These are phyloP conservation scores for Taxidea taxus DNA, from an alignment of 2,113 vertebrate genomes.

Conservation along the genomic window DNA sequence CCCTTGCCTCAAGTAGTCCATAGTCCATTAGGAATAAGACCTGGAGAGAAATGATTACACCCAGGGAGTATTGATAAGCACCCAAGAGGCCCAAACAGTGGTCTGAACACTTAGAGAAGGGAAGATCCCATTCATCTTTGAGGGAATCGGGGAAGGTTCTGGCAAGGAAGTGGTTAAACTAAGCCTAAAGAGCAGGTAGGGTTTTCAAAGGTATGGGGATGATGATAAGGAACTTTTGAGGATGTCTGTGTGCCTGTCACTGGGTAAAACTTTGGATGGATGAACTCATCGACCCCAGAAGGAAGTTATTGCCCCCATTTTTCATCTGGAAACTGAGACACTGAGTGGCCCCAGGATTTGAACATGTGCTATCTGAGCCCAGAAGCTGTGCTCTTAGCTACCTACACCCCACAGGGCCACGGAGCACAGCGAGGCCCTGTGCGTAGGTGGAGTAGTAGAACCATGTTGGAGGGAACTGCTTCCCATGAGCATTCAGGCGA, in stretches of 20 bases:
- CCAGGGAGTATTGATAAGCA: background rate
- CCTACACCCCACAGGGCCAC: background rate
- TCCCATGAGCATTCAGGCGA: background rate
- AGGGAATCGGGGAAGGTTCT: background rate
- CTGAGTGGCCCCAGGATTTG: background rate
- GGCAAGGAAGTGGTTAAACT: background rate
- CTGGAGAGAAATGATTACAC: background rate
- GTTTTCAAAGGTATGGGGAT: background rate
- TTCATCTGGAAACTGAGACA: background rate
- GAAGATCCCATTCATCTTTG: background rate
- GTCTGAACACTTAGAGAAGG: background rate
- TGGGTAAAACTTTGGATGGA: background rate
- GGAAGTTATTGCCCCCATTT: background rate
- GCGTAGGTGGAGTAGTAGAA: background rate
- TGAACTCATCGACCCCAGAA: background rate
- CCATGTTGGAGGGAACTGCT: background rate
- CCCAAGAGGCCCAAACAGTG: background rate
- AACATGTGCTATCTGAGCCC: background rate
- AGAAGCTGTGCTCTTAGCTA: background rate
- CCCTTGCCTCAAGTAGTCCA: background rate
- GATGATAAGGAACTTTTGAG: background rate
- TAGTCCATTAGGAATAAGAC: background rate
- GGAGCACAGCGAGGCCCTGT: background rate
- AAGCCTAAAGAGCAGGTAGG: background rate
- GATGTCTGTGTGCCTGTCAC: background rate